These are phyloP conservation scores for Cirrhinus mrigala DNA, from an alignment of 2,797 vertebrate species.

Conservation along the genomic window DNA sequence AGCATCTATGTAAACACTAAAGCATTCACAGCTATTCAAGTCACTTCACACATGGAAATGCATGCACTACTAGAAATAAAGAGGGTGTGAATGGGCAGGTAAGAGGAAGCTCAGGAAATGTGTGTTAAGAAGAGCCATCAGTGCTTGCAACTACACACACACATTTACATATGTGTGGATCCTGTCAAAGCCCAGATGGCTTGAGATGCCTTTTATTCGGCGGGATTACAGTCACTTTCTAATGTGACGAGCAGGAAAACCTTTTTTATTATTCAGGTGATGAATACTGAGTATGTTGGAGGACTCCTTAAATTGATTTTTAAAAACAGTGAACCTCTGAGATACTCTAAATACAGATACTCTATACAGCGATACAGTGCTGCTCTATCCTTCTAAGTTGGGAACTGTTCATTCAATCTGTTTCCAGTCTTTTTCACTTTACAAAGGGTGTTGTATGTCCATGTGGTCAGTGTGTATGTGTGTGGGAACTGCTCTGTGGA, in stretches of 20 bases:
- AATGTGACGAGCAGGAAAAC: constrained; percentile 17
- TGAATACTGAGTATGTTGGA: neutral
- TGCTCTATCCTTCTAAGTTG: neutral
- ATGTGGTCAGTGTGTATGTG: constrained; percentile 35
- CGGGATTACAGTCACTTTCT: constrained; percentile 34
- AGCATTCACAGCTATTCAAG: constrained; percentile 54
- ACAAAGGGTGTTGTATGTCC: constrained; percentile 20
- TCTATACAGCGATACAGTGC: neutral
- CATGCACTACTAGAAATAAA: constrained; percentile 59
- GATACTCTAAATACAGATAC: no score
- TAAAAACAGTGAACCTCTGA: neutral
- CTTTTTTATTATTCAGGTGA: neutral
- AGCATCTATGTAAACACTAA: constrained; percentile 62
- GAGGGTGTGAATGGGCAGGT: constrained; percentile 68
- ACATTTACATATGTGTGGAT: constrained; percentile 57
- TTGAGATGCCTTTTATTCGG: constrained; percentile 31
- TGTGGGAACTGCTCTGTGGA: constrained; percentile 56
- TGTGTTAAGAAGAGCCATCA: constrained; percentile 56
- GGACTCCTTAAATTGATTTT: neutral
- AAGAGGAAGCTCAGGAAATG: constrained; percentile 61
- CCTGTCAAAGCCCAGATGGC: constrained; percentile 30
- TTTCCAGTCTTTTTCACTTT: neutral
- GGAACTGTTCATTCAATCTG: neutral
- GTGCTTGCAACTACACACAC: constrained; percentile 19
- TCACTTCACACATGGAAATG: constrained; percentile 72